phyloP scores from a whole-genome alignment of 1,140 invertebrate genomes.

The Heliconius eleuchia region DNA sequence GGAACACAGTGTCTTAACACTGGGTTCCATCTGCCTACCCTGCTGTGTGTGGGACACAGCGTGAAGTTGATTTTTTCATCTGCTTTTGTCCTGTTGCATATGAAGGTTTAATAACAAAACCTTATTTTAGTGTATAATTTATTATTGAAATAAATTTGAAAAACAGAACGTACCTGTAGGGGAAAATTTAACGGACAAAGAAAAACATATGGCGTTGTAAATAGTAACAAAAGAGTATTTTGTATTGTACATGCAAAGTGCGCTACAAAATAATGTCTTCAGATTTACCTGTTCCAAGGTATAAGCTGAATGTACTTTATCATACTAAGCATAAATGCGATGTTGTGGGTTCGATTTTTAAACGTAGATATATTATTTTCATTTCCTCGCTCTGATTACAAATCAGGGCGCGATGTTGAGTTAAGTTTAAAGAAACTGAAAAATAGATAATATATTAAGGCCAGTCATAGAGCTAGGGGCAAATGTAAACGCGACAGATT shows the following conservation, averaged over 20 bases:
- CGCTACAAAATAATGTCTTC: slow-evolving; percentile 50
- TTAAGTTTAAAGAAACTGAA: no score
- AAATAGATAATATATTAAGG: no score
- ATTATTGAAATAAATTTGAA: slow-evolving; percentile 18
- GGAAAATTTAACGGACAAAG: slow-evolving; percentile 57
- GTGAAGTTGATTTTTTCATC: neutral
- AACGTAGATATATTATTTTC: no score
- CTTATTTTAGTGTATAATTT: slow-evolving; percentile 14
- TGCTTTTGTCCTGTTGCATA: neutral
- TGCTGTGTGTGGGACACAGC: neutral
- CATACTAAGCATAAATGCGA: neutral
- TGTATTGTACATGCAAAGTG: slow-evolving; percentile 62
- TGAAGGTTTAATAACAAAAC: neutral
- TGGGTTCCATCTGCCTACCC: neutral
- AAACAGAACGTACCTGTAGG: slow-evolving; percentile 40
- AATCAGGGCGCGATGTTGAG: no score
- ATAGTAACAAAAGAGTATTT: slow-evolving; percentile 53
- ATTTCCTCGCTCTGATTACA: no score
- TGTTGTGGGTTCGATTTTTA: no score
- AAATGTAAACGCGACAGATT: no score
- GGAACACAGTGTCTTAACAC: neutral
- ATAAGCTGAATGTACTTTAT: slow-evolving; percentile 31
- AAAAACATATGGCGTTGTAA: slow-evolving; percentile 62
- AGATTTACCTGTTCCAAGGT: slow-evolving; percentile 32
- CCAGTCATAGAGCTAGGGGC: no score